These are phyloP conservation scores for Ellobius talpinus DNA, from an alignment of 2,113 vertebrate genomes.

Conservation along the genomic window DNA sequence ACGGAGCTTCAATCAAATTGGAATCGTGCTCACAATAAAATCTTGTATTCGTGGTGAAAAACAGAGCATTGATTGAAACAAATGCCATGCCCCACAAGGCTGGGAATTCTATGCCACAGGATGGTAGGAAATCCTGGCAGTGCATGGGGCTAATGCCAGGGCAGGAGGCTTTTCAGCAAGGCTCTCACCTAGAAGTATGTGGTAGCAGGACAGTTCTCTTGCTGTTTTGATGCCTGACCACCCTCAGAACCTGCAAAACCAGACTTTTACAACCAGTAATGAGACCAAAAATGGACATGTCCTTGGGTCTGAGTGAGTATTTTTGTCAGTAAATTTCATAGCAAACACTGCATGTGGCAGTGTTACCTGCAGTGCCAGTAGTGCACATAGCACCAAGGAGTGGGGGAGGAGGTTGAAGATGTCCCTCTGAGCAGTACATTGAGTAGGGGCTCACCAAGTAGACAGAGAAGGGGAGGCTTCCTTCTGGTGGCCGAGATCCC, in stretches of 20 bases:
- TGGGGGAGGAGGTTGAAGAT: not conserved
- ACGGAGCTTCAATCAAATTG: conserved; percentile 50
- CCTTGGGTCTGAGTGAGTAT: not conserved
- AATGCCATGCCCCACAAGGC: conserved; percentile 68
- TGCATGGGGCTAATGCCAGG: not conserved
- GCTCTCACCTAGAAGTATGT: not conserved
- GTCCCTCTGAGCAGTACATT: not conserved
- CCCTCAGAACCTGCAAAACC: not conserved
- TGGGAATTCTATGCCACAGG: conserved; percentile 13
- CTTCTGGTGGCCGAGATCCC: fast-evolving
- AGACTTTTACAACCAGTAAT: not conserved
- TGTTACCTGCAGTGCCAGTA: not conserved
- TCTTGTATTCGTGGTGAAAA: conserved; percentile 69
- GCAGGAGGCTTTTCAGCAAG: conserved; percentile 16
- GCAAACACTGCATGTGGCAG: not conserved
- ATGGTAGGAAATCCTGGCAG: conserved; percentile 41
- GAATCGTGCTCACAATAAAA: conserved; percentile 72
- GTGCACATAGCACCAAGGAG: not conserved
- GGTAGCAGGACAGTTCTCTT: not conserved
- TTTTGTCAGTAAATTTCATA: not conserved
- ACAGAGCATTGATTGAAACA: conserved; percentile 71
- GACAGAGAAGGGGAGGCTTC: not conserved
- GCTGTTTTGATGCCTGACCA: not conserved
- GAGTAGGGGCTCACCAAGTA: not conserved
- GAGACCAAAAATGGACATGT: not conserved